Percentiles rank a stretch among this genome's conserved stretches.
Evolutionary conservation across 2,888 invertebrate species (phyloP).

Genomic region (Theristus sp.): DNA sequence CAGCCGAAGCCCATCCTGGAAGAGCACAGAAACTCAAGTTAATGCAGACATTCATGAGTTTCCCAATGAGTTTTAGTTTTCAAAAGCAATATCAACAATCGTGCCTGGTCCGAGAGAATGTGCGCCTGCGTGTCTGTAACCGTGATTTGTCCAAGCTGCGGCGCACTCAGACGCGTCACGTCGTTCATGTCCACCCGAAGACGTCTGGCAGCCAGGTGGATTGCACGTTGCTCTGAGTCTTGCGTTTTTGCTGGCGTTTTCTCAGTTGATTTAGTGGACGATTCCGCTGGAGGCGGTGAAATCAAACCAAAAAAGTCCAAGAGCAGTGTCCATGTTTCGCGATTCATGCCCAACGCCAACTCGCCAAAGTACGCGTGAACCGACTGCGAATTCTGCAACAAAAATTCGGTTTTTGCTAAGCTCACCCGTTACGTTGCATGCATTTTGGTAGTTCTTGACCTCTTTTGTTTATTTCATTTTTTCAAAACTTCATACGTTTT

Average conservation of each 20-base stretch:
- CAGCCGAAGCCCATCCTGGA: neutral
- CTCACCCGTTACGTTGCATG: no score
- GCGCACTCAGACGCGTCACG: neutral
- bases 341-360: constrained; percentile 68
- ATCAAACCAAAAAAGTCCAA: constrained; percentile 67
- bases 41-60: no score
- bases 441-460: no score
- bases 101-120: neutral
- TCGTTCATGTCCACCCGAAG: neutral
- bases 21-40: neutral
- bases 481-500: no score
- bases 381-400: constrained; percentile 39
- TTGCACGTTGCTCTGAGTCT: no score
- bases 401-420: no score
- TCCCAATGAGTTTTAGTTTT: no score
- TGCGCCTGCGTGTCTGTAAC: neutral
- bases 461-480: no score
- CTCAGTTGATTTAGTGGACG: no score
- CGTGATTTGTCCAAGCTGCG: neutral
- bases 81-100: neutral
- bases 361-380: constrained; percentile 71
- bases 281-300: neutral
- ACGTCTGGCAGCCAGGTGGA: neutral
- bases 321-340: constrained; percentile 83
- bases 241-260: no score